Percentiles rank a stretch among this genome's conserved stretches.
These are phyloP conservation scores for Spisula solida DNA, from an alignment of 2,888 invertebrate species.

Conservation along the genomic window DNA sequence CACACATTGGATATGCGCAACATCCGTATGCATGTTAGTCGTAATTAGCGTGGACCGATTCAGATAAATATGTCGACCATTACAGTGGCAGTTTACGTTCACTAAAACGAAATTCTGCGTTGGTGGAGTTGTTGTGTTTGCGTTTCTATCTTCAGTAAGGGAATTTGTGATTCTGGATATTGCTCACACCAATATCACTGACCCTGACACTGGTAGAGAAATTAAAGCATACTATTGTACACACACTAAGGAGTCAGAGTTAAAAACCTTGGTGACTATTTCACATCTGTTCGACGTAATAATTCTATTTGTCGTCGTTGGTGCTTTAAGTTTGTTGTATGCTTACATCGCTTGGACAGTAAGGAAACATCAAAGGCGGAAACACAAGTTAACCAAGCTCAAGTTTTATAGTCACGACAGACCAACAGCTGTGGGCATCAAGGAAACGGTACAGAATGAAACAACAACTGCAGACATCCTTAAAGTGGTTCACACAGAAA, in stretches of 20 bases:
- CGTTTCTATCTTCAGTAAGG: conserved; percentile 13
- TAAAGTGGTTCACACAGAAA: too few species aligned
- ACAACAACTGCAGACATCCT: too few species aligned
- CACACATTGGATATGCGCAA: conserved; percentile 14
- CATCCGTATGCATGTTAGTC: conserved; percentile 9
- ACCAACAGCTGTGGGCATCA: neutral
- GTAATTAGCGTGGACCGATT: conserved; percentile 40
- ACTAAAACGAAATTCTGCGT: neutral
- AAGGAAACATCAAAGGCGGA: neutral
- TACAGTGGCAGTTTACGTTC: conserved; percentile 25
- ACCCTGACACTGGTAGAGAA: neutral
- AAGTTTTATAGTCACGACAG: too few species aligned
- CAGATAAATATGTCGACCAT: conserved; percentile 35
- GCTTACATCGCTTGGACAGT: neutral
- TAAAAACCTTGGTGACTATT: conserved; percentile 5
- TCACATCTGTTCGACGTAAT: conserved; percentile 39
- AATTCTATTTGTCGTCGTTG: neutral
- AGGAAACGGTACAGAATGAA: neutral
- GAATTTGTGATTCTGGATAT: conserved; percentile 46
- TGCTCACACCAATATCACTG: conserved; percentile 17
- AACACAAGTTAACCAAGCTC: neutral
- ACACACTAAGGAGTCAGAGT: neutral
- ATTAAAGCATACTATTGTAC: conserved; percentile 40
- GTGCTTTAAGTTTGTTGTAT: neutral
- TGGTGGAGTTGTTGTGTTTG: neutral